Percentiles rank a stretch among this genome's conserved stretches.
These are phyloP conservation scores for Euwallacea fornicatus DNA, from an alignment of 1,140 invertebrate genomes.

Conservation along the genomic window DNA sequence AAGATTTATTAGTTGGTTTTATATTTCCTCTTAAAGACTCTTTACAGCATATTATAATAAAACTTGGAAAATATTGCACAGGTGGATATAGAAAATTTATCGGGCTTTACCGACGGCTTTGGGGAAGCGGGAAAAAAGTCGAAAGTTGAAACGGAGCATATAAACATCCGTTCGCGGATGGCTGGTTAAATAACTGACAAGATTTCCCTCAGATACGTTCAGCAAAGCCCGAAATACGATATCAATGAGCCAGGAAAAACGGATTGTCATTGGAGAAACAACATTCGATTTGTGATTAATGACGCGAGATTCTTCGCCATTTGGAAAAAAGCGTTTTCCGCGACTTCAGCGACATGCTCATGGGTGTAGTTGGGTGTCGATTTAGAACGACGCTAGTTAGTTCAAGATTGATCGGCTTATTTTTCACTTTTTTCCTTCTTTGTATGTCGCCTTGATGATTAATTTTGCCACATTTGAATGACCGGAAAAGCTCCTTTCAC, in stretches of 20 bases:
- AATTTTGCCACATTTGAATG: not conserved
- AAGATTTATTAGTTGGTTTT: no score
- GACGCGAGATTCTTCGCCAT: slow-evolving; percentile 13
- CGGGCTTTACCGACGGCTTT: not conserved
- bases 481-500: no score
- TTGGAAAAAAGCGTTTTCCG: slow-evolving; percentile 9
- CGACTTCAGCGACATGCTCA: slow-evolving; percentile 11
- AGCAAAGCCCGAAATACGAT: slow-evolving; percentile 35
- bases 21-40: no score
- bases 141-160: slow-evolving; percentile 7
- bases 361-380: slow-evolving; percentile 9
- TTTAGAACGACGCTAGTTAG: slow-evolving; percentile 8
- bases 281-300: slow-evolving; percentile 37
- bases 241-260: slow-evolving; percentile 44
- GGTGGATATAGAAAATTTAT: not conserved
- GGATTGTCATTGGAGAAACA: slow-evolving; percentile 44
- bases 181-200: slow-evolving; percentile 23
- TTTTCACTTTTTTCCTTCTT: not conserved
- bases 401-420: slow-evolving; percentile 16
- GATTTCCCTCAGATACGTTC: slow-evolving; percentile 24
- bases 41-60: no score
- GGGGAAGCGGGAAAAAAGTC: slow-evolving; percentile 12
- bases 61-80: no score
- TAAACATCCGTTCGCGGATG: slow-evolving; percentile 21
- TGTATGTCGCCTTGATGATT: not conserved